Percentiles rank a stretch among this genome's conserved stretches.
phyloP scores from a whole-genome alignment of 1,140 invertebrate species.

The Drosophila kepulauana region DNA sequence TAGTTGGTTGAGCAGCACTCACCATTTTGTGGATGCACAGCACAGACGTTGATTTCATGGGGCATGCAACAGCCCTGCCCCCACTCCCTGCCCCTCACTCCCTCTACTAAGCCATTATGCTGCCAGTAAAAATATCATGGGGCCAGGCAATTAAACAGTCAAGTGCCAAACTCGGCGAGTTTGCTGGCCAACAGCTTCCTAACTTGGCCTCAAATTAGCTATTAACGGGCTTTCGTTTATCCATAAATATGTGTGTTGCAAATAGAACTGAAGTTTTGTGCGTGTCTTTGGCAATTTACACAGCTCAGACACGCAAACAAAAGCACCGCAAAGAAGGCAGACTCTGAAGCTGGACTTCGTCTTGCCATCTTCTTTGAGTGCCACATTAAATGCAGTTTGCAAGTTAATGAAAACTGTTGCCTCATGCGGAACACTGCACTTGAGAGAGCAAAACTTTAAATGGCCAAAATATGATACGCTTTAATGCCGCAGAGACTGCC shows the following conservation, averaged over 20 bases:
- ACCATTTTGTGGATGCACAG: conserved; percentile 59
- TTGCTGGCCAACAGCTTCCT: conserved; percentile 25
- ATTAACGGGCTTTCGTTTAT: neutral
- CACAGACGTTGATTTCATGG: conserved; percentile 58
- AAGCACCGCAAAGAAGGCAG: conserved; percentile 8
- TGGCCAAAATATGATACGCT: neutral
- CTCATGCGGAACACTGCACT: conserved; percentile 3
- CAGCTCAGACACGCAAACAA: conserved; percentile 56
- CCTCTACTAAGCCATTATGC: conserved; percentile 22
- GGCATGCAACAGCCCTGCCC: conserved; percentile 24
- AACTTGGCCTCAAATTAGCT: conserved; percentile 1
- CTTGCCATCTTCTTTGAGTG: conserved; percentile 8
- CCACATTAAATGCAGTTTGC: conserved; percentile 27
- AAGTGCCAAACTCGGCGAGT: conserved; percentile 31
- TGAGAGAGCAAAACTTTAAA: neutral
- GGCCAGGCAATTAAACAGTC: conserved; percentile 62
- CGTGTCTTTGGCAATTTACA: conserved; percentile 62
- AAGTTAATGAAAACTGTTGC: conserved; percentile 56
- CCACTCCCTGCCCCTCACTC: neutral
- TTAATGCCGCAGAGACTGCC: neutral
- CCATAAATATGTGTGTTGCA: conserved; percentile 9
- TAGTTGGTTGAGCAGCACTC: conserved; percentile 26
- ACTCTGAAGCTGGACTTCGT: neutral
- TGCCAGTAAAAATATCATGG: conserved; percentile 23
- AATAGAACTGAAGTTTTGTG: conserved; percentile 1